Evolutionary conservation across 1,140 invertebrate species (phyloP).

Genomic region (Ceratosolen solmsi): DNA sequence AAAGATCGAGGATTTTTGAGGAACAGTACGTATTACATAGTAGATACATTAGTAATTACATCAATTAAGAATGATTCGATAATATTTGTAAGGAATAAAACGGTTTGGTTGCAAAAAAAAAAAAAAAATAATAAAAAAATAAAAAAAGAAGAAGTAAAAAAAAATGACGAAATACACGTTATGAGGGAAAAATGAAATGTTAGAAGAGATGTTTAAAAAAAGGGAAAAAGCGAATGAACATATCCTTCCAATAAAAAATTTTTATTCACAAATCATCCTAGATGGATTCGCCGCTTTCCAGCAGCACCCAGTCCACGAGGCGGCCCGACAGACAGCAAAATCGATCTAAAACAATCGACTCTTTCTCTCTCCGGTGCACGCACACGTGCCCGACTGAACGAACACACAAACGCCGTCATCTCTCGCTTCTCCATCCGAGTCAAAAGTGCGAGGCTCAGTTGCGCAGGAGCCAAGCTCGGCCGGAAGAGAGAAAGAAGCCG

Average conservation of each 20-base stretch:
- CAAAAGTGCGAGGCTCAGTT: conserved; percentile 33
- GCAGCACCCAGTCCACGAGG: not conserved
- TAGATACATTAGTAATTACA: too few relatives aligned
- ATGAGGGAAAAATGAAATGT: too few relatives aligned
- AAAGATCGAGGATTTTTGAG: too few relatives aligned
- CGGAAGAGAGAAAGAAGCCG: not conserved
- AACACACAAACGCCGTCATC: not conserved
- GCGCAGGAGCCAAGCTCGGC: conserved; percentile 8
- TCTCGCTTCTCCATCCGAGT: not conserved
- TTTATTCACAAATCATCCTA: not conserved
- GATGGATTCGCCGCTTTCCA: not conserved
- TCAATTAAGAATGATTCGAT: too few relatives aligned
- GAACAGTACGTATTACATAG: too few relatives aligned
- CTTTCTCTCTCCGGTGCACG: not conserved
- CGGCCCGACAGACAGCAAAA: conserved; percentile 2
- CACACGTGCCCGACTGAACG: not conserved
- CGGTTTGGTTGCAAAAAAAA: too few relatives aligned
- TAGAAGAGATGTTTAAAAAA: too few relatives aligned
- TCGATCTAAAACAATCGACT: conserved; percentile 28
- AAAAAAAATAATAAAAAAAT: not conserved
- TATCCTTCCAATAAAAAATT: too few relatives aligned
- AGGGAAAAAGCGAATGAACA: too few relatives aligned
- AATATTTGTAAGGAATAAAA: too few relatives aligned
- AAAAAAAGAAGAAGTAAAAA: not conserved
- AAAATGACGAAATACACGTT: not conserved